Conservation (phyloP, 2,888 invertebrate species). For the Cataglyphis albicans region DNA sequence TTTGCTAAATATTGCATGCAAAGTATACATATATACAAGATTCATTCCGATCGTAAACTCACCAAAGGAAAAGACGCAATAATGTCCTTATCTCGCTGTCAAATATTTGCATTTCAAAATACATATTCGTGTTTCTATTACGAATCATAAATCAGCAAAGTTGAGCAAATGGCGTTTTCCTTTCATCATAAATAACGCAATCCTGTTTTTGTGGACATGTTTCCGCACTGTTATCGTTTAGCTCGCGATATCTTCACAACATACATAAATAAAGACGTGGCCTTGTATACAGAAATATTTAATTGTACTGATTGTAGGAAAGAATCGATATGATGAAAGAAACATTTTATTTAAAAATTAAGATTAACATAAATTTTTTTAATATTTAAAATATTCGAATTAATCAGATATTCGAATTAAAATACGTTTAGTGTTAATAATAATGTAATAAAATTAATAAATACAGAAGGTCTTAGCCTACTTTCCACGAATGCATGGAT, state of each 20-base stretch:
- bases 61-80: neutral
- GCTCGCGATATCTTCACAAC: neutral
- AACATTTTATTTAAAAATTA: neutral
- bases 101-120: slow-evolving; percentile 12
- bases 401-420: neutral
- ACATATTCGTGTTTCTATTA: neutral
- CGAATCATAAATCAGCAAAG: neutral
- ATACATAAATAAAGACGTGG: neutral
- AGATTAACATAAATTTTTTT: neutral
- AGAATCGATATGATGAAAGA: neutral
- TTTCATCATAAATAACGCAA: slow-evolving; percentile 13
- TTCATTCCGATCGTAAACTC: neutral
- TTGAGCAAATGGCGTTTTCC: neutral
- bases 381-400: neutral
- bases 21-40: no score
- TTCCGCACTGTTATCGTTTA: slow-evolving; percentile 39
- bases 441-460: slow-evolving; percentile 12
- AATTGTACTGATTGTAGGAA: neutral
- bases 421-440: slow-evolving; percentile 34
- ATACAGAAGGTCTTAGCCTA: slow-evolving; percentile 18
- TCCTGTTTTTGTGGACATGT: slow-evolving; percentile 5
- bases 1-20: neutral
- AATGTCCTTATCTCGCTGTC: neutral
- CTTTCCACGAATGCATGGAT: slow-evolving; percentile 39
- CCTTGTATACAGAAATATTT: neutral